Evolutionary conservation across 2,888 invertebrate genomes (phyloP), one percentile per base, ranked within the genome.

Genomic region (Bhutanitis thaidina): DNA sequence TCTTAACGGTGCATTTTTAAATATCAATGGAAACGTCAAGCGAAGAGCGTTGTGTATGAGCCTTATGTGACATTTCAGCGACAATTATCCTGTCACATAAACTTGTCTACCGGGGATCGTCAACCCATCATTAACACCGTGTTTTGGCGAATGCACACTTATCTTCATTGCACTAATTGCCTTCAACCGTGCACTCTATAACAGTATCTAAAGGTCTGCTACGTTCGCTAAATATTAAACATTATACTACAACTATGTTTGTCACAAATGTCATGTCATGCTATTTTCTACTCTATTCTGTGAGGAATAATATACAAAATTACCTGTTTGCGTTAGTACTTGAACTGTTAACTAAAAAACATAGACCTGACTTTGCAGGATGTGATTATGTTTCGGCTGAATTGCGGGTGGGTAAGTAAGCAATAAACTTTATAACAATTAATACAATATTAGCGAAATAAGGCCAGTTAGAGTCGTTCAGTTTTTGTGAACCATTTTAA

Each of bases 71-170:
- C 69, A 71, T 73, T 74, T 74, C 53, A 48, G 56, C 48, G 40
- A 61, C 68, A 69, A 76, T 78, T 76, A 74, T 52, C 40, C 53
- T 68, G 77, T 75, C 79, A 71, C 64, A 71, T 76, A 74, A 73
- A 60, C 55, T 55, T 64, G 64, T 74, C 71, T 67, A 49, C 56
- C 59, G 53, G 57, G 52, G 15, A 44, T 15, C 49, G 62, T 63
- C 63, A 35, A 46, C 38, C 48, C 44, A 40, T 25, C 43, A 67
- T 62, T 67, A 64, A 56, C 63, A 60, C 61, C 49, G 45, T 58
- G 61, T 62, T 62, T 59, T 59, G 64, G 40, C 30, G 58, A 45
- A 45, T 56, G 56, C 56, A 55, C 53, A 62, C 47, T 63, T 64
- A 62, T 57, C 61, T 62, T 54, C 58, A 53, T 49, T 58, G 52